phyloP scores from a whole-genome alignment of 2,888 invertebrate genomes.

The Clusia tigrina region DNA sequence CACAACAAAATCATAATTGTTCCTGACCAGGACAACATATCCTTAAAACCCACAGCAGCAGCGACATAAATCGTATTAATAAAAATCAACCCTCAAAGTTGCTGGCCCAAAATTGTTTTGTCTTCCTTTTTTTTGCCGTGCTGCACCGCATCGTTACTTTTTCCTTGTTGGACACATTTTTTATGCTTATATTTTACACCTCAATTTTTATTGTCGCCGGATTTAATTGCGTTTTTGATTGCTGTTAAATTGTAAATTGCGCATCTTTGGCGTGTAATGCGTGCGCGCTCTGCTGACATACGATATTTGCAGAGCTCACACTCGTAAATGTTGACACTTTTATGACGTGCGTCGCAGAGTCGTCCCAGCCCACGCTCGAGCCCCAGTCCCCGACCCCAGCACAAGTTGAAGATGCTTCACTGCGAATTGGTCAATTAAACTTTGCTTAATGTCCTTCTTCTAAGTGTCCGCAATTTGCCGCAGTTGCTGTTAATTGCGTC shows the following conservation, averaged over 20 bases:
- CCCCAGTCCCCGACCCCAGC: too few species aligned
- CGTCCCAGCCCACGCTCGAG: too few species aligned
- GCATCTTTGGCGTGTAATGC: constrained; percentile 1
- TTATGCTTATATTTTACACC: constrained; percentile 41
- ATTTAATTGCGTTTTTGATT: constrained; percentile 45
- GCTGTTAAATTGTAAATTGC: constrained; percentile 42
- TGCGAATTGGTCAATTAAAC: constrained; percentile 49
- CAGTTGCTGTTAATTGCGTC: not conserved
- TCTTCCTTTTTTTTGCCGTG: too few species aligned
- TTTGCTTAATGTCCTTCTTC: constrained; percentile 42
- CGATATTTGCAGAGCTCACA: too few species aligned
- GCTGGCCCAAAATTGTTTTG: too few species aligned
- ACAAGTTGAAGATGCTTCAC: not conserved
- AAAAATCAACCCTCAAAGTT: constrained; percentile 13
- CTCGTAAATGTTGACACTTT: not conserved
- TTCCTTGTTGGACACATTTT: not conserved
- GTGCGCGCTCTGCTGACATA: too few species aligned
- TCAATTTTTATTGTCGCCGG: constrained; percentile 44
- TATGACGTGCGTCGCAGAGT: too few species aligned
- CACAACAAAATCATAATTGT: constrained; percentile 9
- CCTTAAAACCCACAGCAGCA: not conserved
- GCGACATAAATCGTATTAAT: not conserved
- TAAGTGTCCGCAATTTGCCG: constrained; percentile 32
- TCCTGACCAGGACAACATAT: constrained; percentile 25
- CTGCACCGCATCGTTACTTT: not conserved